phyloP scores from a whole-genome alignment of 2,797 vertebrate species.

The Hapalemur alaotrensis region DNA sequence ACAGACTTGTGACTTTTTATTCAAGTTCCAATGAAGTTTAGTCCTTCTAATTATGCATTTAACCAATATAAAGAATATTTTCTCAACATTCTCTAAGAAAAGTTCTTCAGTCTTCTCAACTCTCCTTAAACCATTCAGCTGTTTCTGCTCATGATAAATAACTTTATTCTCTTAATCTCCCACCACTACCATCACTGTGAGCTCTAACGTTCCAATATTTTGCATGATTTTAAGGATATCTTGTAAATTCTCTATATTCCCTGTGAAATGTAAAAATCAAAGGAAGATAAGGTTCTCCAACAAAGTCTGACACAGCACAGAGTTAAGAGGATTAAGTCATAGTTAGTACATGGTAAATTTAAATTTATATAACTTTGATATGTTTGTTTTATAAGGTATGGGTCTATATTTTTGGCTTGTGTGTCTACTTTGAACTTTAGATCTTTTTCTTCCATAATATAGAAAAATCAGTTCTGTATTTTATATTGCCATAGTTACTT shows the following conservation, averaged over 20 bases:
- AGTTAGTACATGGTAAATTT: not conserved
- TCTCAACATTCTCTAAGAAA: not conserved
- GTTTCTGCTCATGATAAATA: not conserved
- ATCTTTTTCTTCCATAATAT: not conserved
- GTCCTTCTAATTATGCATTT: not conserved
- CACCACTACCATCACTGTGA: not conserved
- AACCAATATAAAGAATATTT: not conserved
- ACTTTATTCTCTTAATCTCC: not conserved
- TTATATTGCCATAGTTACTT: not conserved
- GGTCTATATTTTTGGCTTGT: not conserved
- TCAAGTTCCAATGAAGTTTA: not conserved
- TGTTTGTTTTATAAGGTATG: not conserved
- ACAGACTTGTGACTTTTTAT: constrained; percentile 14
- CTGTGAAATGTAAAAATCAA: not conserved
- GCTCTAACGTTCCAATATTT: not conserved
- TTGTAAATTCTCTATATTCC: not conserved
- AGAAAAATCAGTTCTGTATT: constrained; percentile 26
- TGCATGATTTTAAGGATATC: not conserved
- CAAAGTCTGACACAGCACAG: not conserved
- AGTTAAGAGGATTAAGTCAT: not conserved
- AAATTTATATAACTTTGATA: not conserved
- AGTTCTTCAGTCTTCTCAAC: not conserved
- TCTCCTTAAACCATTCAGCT: not conserved
- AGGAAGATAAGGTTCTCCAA: not conserved
- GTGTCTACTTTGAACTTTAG: not conserved